Base-by-base conservation (phyloP, 2,797 vertebrate genomes). In the Lepus oiostolus region DNA sequence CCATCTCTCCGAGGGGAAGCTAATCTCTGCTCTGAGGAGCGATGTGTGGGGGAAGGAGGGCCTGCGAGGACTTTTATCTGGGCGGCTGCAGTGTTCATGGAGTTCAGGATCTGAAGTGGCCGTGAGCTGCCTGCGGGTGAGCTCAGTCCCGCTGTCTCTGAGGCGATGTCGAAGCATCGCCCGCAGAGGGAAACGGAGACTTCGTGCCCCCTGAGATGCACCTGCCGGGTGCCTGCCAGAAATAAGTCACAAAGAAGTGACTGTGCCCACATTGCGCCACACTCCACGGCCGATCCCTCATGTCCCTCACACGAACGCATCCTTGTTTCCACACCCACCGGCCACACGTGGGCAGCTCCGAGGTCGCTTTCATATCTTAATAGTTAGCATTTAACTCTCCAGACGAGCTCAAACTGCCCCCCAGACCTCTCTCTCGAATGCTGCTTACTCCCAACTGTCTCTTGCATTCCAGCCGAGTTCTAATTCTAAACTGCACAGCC, bases 221-320 rank as follows among this genome's bases (percentile, higher is more conserved):
- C 24, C 26, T 85, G 30, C 35, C 82, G 54, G 63, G 4, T 13
- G 52, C 71, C 3, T 26, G 8, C 75, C 77, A 86, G 80, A 71
- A 75, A 72, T 65, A 96, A 90, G 47, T 77, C 90, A 93, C 28
- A 35, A 22, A 82, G 71, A 75, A 84, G 75, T 26, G 1, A 28
- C 62, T 7, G 4, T 3, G 2, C 42, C 28, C 54, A 47, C 38
- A 35, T 24, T 11, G 10, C 24, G 50, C 42, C 42, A 42, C 42
- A 42, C 42, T 42, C 42, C 42, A 42, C 42, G 42, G 42, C 42
- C 42, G 42, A 8, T 8, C 42, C 42, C 42, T 47, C 42, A 8
- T 47, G 42, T 47, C 42, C 42, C 42, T 47, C 42, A 47, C 42
- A 47, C 1, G 42, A 47, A 8, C 42, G 42, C 42, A 47, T n/a